Evolutionary conservation across 2,797 vertebrate species (phyloP), one percentile per base, ranked within the genome.

Genomic region (Sebastiscus albofasciatus): DNA sequence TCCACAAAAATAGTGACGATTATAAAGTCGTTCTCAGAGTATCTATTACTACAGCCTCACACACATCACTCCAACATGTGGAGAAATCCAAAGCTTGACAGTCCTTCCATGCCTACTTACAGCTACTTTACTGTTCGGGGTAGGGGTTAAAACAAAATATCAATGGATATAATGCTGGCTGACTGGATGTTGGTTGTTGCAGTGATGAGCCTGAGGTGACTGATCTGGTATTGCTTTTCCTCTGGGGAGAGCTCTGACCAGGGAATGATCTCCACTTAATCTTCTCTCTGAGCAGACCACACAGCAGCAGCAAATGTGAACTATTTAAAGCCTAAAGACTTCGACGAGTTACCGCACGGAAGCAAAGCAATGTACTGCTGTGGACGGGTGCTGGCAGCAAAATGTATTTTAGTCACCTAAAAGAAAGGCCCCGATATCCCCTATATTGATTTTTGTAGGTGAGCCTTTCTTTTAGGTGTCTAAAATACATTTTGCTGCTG

Each of bases 261-360:
- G 94, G 84, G 69, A 78, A 92, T 96, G 96, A 96, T 86, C 89
- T 91, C 78, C 75, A 13, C 29, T 84, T 86, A 96, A 96, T 96
- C 96, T 96, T 96, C 95, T 96, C 96, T 96, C 96, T 96, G 96
- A 96, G 95, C 95, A 88, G 90, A 91, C 61, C 58, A 55, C 49
- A 56, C n/a, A n/a, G 24, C 67, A 52, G 20, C 42, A 46, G 42
- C 0, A 6, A 10, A 24, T 64, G 13, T 36, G 3, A 65, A 20
- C 3, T 1, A 3, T 33, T n/a, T 18, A 24, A 52, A 0, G 18
- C 10, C 4, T 42, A 22, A n/a, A 0, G 18, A 27, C 5, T 42
- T 42, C 3, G 39, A 46, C 16, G 3, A 46, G 42, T 18, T 46
- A 46, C 42, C 0, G 42, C 42, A 46, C 0, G 16, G 42, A 46